These are phyloP conservation scores for Carabus problematicus DNA, from an alignment of 2,888 invertebrate species.

Conservation along the genomic window DNA sequence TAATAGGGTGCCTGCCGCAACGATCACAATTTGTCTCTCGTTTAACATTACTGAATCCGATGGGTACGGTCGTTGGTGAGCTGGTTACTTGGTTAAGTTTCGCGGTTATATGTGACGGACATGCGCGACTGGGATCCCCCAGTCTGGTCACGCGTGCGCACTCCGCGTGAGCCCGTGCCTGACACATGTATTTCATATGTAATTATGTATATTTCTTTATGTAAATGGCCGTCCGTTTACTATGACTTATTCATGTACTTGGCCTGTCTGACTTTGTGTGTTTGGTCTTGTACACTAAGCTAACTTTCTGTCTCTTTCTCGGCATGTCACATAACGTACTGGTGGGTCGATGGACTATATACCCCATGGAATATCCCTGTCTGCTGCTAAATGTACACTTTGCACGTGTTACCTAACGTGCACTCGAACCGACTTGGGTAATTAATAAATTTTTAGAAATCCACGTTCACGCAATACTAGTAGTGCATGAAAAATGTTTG, in stretches of 20 bases:
- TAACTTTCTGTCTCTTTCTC: too few species aligned
- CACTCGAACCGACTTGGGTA: too few species aligned
- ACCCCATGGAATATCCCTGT: too few species aligned
- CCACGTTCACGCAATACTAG: too few species aligned
- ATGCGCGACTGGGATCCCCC: constrained; percentile 3
- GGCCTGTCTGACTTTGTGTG: neutral
- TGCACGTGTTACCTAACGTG: too few species aligned
- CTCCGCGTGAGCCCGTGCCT: constrained; percentile 45
- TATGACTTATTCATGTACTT: constrained; percentile 47
- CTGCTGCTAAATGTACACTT: too few species aligned
- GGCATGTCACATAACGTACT: too few species aligned
- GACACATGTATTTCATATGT: constrained; percentile 48
- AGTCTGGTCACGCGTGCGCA: constrained; percentile 36
- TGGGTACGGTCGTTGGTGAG: too few species aligned
- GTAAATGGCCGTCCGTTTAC: constrained; percentile 46
- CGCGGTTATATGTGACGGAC: constrained; percentile 1
- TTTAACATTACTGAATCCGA: neutral
- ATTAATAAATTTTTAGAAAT: too few species aligned
- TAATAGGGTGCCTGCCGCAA: constrained; percentile 32
- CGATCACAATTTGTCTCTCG: constrained; percentile 29
- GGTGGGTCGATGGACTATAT: too few species aligned
- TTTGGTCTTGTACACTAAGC: neutral
- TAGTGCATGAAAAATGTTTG: too few species aligned
- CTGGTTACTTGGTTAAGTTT: too few species aligned
- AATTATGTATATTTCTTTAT: constrained; percentile 49